Evolutionary conservation across 1,140 invertebrate genomes (phyloP).

Genomic region (Neotoxoptera formosana): DNA sequence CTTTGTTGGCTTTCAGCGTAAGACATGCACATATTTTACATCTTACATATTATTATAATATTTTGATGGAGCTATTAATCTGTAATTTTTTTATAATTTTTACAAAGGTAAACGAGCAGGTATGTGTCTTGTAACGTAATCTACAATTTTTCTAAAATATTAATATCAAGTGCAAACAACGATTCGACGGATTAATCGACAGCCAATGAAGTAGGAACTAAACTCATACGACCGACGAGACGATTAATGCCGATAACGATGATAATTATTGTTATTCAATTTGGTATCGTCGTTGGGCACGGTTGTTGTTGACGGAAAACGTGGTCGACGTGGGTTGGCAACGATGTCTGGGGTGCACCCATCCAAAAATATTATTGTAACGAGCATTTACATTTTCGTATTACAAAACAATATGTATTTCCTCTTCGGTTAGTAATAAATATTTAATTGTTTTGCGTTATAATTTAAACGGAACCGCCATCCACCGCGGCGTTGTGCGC

Average conservation of each 20-base stretch:
- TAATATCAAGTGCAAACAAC: not conserved
- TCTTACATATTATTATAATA: not conserved
- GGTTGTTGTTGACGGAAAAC: not conserved
- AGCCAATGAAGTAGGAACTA: not conserved
- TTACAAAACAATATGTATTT: slow-evolving; percentile 1
- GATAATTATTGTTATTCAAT: not conserved
- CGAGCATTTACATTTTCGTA: not conserved
- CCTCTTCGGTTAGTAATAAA: not conserved
- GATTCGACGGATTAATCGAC: not conserved
- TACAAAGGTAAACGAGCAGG: too few relatives aligned
- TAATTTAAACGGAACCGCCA: not conserved
- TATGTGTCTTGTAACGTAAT: too few relatives aligned
- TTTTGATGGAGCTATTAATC: not conserved
- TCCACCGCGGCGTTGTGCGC: not conserved
- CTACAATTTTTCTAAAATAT: not conserved
- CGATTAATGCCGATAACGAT: not conserved
- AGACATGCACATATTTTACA: not conserved
- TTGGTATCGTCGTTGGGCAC: not conserved
- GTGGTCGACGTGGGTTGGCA: not conserved
- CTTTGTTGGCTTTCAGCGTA: not conserved
- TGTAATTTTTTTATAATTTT: not conserved
- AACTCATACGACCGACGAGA: not conserved
- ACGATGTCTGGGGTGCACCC: not conserved
- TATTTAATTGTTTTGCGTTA: not conserved
- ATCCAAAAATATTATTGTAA: not conserved